phyloP scores from a whole-genome alignment of 2,888 invertebrate species.

The Catocala fraxini region DNA sequence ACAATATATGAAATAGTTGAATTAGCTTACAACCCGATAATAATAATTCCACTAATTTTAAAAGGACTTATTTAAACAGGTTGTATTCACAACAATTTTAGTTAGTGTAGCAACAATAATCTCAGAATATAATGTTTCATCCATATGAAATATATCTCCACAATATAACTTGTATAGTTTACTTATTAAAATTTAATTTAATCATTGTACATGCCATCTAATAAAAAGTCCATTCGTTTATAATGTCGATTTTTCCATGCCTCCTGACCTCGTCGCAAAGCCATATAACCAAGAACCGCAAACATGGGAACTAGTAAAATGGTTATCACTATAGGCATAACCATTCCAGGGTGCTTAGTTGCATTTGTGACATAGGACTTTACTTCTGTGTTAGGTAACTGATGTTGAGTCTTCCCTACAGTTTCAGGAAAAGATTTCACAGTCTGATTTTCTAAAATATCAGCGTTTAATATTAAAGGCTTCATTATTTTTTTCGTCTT shows the following conservation, averaged over 20 bases:
- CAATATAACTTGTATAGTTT: neutral
- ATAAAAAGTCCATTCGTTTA: slow-evolving; percentile 95
- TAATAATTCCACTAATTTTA: too few relatives aligned
- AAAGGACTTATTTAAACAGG: neutral
- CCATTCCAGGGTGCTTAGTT: slow-evolving; percentile 88
- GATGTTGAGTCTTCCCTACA: slow-evolving; percentile 54
- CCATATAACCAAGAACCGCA: slow-evolving; percentile 89
- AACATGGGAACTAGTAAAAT: slow-evolving; percentile 92
- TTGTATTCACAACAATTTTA: neutral
- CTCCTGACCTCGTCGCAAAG: slow-evolving; percentile 91
- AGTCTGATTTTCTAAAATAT: slow-evolving; percentile 61
- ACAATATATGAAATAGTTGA: too few relatives aligned
- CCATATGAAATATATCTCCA: too few relatives aligned
- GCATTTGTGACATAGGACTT: slow-evolving; percentile 56
- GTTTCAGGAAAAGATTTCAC: slow-evolving; percentile 55
- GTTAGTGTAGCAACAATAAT: neutral
- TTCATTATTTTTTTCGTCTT: slow-evolving; percentile 60
- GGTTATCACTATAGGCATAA: slow-evolving; percentile 92
- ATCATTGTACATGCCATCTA: slow-evolving; percentile 96
- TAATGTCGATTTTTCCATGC: slow-evolving; percentile 96
- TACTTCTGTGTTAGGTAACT: slow-evolving; percentile 51
- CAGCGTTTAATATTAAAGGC: slow-evolving; percentile 67
- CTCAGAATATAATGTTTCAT: too few relatives aligned
- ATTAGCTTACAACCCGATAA: too few relatives aligned
- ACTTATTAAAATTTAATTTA: slow-evolving; percentile 60